phyloP scores from a whole-genome alignment of 2,113 vertebrate species.

The Etia nguti region DNA sequence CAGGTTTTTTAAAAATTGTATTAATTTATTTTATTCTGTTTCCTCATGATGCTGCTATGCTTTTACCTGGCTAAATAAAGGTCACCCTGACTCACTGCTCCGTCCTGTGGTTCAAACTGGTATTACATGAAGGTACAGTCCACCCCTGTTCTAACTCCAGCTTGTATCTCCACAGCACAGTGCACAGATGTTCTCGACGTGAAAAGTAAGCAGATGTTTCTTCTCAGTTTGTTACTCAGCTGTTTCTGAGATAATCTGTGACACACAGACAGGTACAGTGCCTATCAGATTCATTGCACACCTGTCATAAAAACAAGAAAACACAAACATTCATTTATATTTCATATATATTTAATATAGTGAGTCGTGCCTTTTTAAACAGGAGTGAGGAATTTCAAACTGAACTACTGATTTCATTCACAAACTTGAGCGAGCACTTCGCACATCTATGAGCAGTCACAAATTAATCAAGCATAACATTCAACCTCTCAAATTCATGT shows the following conservation, averaged over 20 bases:
- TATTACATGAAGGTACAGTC: fast-evolving
- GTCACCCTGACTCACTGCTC: not conserved
- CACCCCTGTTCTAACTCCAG: not conserved
- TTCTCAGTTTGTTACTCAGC: not conserved
- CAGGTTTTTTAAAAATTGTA: too few relatives aligned
- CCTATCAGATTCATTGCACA: not conserved
- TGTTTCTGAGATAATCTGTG: not conserved
- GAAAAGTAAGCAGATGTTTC: not conserved
- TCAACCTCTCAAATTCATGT: not conserved
- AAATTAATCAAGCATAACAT: not conserved
- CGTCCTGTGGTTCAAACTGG: not conserved
- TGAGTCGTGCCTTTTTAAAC: not conserved
- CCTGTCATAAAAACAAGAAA: not conserved
- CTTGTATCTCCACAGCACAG: not conserved
- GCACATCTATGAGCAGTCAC: not conserved
- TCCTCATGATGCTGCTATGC: not conserved
- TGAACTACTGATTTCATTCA: not conserved
- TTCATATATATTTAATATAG: not conserved
- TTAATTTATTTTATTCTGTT: not conserved
- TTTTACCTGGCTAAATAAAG: not conserved
- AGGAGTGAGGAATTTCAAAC: not conserved
- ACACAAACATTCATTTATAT: not conserved
- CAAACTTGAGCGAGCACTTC: not conserved
- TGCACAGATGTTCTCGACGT: not conserved
- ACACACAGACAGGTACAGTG: not conserved